phyloP scores from a whole-genome alignment of 2,888 invertebrate genomes.

The Adineta ricciae region DNA sequence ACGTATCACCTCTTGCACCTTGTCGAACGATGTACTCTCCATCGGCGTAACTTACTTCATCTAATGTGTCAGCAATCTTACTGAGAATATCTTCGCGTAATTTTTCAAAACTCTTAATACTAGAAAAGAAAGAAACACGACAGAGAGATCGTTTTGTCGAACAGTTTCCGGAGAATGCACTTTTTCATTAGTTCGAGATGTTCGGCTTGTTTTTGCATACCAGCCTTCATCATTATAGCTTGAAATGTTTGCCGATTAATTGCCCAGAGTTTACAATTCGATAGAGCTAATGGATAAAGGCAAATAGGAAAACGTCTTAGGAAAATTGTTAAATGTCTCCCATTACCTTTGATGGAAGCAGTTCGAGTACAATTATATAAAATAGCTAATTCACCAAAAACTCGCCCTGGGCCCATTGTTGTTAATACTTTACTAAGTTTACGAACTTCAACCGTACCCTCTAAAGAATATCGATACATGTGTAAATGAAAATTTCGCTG shows the following conservation, averaged over 20 bases:
- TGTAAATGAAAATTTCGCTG: neutral
- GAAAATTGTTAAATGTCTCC: neutral
- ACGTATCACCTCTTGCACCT: conserved; percentile 87
- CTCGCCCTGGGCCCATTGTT: conserved; percentile 85
- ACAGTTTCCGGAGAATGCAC: conserved; percentile 52
- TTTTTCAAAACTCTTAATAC: conserved; percentile 90
- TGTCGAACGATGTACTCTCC: conserved; percentile 91
- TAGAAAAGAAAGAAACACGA: conserved; percentile 49
- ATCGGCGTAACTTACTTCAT: conserved; percentile 60
- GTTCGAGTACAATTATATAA: conserved; percentile 97
- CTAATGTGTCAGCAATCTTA: conserved; percentile 76
- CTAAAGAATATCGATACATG: conserved; percentile 55
- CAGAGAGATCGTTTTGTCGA: no score
- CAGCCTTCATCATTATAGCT: conserved; percentile 97
- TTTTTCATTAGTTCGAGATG: conserved; percentile 93
- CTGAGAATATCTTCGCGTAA: conserved; percentile 83
- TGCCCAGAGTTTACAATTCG: conserved; percentile 87
- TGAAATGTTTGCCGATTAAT: conserved; percentile 96
- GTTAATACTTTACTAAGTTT: conserved; percentile 88
- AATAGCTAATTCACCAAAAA: conserved; percentile 93
- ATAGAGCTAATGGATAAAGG: conserved; percentile 58
- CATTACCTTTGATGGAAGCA: conserved; percentile 67
- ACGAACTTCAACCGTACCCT: conserved; percentile 92
- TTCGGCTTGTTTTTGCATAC: conserved; percentile 78
- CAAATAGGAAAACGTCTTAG: neutral